Base-by-base conservation (phyloP, 2,797 vertebrate species). In the Salmo trutta region DNA sequence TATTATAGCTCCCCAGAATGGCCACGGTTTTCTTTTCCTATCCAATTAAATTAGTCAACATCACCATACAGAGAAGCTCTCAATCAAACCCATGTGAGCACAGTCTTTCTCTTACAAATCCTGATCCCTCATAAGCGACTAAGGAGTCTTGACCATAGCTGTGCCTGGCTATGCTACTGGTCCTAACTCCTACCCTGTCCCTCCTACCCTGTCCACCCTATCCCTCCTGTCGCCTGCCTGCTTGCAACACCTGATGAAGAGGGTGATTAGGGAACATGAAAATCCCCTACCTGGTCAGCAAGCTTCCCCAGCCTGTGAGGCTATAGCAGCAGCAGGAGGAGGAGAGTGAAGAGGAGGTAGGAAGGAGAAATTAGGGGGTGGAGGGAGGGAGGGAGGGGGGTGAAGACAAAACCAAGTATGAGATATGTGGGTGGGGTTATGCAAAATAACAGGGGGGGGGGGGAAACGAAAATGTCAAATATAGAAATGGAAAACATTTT, bases 231-330 rank as follows among this genome's bases (percentile, higher is more conserved):
- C 27, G 15, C 31, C 21, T 75, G 6, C 3, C 47, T 4, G 21
- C 31, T 54, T 29, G 16, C 53, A 29, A 53, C 24, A 73, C 53
- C 71, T 31, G 27, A 12, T 33, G 76, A 81, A 75, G 77, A 68
- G 74, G 70, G 71, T 75, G 41, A 29, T 14, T 36, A 51, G 73
- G 62, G 59, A 66, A 52, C 72, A 3, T 75, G 41, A 2, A 91
- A 93, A 93, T 90, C 93, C 76, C 96, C 95, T 98, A 98, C 96
- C 97, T 98, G 96, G 87, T 98, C 94, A 36, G 95, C 95, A 93
- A 96, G 94, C 89, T 97, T 98, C 91, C 97, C 96, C 95, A 98
- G 96, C 95, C 95, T 96, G 96, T 98, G 96, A 93, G 96, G 97
- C 97, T 98, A 93, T 77, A 95, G 93, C 95, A 93, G 95, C 94